phyloP scores from a whole-genome alignment of 2,888 invertebrate genomes.

The Panopea generosa region DNA sequence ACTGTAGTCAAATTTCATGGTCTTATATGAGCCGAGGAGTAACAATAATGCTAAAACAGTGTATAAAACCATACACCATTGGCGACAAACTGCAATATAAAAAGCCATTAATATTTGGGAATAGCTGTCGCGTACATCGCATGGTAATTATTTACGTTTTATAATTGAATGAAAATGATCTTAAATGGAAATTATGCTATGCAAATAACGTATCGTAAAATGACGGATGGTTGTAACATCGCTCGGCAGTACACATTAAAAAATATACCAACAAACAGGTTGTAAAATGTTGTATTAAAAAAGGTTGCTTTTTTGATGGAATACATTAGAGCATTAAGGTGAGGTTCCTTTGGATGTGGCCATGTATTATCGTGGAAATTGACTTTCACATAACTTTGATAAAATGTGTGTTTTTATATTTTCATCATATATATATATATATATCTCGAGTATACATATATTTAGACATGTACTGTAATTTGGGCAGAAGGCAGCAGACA shows the following conservation, averaged over 20 bases:
- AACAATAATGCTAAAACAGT: slow-evolving; percentile 45
- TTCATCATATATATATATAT: too few species aligned
- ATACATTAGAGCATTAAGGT: too few species aligned
- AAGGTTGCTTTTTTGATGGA: too few species aligned
- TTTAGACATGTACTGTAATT: too few species aligned
- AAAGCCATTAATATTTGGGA: slow-evolving; percentile 51
- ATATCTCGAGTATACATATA: too few species aligned
- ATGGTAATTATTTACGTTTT: slow-evolving; percentile 54
- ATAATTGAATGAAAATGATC: slow-evolving; percentile 47
- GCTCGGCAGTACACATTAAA: slow-evolving; percentile 8
- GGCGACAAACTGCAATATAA: slow-evolving; percentile 48
- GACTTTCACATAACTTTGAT: too few species aligned
- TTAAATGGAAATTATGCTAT: slow-evolving; percentile 53
- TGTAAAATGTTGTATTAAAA: too few species aligned
- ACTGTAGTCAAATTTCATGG: slow-evolving; percentile 42
- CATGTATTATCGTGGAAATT: too few species aligned
- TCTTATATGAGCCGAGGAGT: slow-evolving; percentile 30
- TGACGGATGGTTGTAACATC: slow-evolving; percentile 1
- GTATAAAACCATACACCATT: slow-evolving; percentile 38
- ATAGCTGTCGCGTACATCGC: slow-evolving; percentile 32
- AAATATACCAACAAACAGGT: too few species aligned
- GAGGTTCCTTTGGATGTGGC: too few species aligned
- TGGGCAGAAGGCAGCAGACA: too few species aligned
- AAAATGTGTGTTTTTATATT: too few species aligned
- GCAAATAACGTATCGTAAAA: slow-evolving; percentile 49